Conservation (phyloP, 2,113 vertebrate species). For the Elaphurus davidianus region DNA sequence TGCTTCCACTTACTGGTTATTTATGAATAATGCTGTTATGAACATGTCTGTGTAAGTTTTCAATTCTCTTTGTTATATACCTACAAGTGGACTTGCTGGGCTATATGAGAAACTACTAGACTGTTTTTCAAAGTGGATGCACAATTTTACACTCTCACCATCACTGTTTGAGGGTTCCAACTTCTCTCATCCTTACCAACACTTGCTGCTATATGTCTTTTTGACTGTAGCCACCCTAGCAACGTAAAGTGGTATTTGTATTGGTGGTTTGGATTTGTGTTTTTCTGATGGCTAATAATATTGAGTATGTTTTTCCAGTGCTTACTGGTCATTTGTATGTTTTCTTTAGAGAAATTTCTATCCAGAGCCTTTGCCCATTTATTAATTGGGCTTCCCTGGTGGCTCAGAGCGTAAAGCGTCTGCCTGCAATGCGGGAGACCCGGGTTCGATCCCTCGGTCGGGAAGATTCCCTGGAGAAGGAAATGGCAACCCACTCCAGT, state of each 20-base stretch:
- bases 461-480: neutral
- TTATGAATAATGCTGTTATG: neutral
- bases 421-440: neutral
- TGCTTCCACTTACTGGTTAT: neutral
- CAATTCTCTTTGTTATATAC: neutral
- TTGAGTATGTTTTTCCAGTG: neutral
- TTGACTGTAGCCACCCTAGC: neutral
- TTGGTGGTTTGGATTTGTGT: neutral
- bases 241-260: neutral
- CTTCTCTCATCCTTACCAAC: neutral
- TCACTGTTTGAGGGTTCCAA: neutral
- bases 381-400: neutral
- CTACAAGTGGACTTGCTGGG: neutral
- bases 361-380: neutral
- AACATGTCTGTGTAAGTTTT: neutral
- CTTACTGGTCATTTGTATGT: neutral
- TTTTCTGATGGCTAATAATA: neutral
- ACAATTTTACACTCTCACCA: neutral
- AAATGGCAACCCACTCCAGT: neutral
- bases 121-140: neutral
- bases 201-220: neutral
- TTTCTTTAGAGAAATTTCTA: constrained; percentile 1
- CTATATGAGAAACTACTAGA: neutral
- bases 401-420: neutral
- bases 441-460: fast-evolving